phyloP scores from a whole-genome alignment of 1,140 invertebrate species.

The Megalopta genalis region DNA sequence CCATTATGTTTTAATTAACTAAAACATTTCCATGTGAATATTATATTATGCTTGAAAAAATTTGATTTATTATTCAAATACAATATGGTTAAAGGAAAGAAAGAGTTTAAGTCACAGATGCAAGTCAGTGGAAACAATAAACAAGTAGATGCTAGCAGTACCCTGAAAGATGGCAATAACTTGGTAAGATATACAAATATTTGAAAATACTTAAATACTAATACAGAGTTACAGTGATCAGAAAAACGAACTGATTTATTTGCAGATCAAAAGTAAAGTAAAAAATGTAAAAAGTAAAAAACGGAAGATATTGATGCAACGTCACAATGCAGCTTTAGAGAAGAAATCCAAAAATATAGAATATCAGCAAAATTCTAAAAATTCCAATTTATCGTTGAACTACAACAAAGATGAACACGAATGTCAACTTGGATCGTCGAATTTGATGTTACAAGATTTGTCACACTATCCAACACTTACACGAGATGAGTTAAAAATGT shows the following conservation, averaged over 20 bases:
- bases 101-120: neutral
- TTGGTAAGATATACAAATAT: constrained; percentile 21
- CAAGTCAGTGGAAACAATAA: neutral
- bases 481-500: constrained; percentile 8
- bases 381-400: neutral
- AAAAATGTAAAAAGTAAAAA: neutral
- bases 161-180: neutral
- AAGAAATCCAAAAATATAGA: neutral
- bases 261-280: neutral
- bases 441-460: neutral
- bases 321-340: neutral
- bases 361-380: neutral
- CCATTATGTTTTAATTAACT: too few species aligned
- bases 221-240: neutral
- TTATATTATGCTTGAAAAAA: neutral
- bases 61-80: neutral
- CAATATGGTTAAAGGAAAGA: neutral
- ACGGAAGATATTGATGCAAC: neutral
- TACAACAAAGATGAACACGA: neutral
- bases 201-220: neutral
- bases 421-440: constrained; percentile 11
- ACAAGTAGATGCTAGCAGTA: neutral
- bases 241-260: neutral
- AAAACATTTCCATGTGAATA: too few species aligned
- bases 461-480: constrained; percentile 13